Base-by-base conservation (phyloP, 2,888 invertebrate species). In the Seira sanloemensis region DNA sequence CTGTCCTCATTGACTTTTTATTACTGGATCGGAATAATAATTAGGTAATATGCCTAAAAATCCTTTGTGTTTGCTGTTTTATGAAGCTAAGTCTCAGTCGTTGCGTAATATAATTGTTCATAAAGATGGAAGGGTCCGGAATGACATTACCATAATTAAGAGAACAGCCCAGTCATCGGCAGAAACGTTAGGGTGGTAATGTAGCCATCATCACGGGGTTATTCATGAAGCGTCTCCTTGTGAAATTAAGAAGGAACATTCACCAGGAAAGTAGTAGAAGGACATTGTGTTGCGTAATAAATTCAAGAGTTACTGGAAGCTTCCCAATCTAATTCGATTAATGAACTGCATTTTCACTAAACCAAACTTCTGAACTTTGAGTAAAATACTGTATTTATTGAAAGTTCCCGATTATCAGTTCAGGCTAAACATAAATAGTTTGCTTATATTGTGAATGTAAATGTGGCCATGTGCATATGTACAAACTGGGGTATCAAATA, bases 281-380 rank as follows among this genome's bases (percentile, higher is more conserved):
- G n/a, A n/a, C n/a, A n/a, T n/a, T n/a, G n/a, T n/a, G n/a, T n/a
- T n/a, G n/a, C n/a, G n/a, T n/a, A n/a, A 68, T 66, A 77, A 68
- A 26, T 7, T 23, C 54, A 65, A 25, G 46, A 25, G 23, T 46
- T 24, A n/a, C 12, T 78, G 72, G 78, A 62, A 66, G n/a, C 9
- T 23, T 66, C 66, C 78, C 78, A 77, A 72, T 9, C 27, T 25
- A 46, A 78, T 78, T 78, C 71, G 66, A 78, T 78, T 71, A 78
- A 71, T 78, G 4, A 12, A 58, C 65, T 19, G 21, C n/a, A 19
- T 65, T 19, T 9, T 23, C 2, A 2, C 2, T 21, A 65, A 65
- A 9, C 65, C 12, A 65, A 12, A 65, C 12, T 12, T 21, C n/a
- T n/a, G n/a, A n/a, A n/a, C n/a, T n/a, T n/a, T n/a, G n/a, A n/a